Percentiles rank a stretch among this genome's conserved stretches.
These are phyloP conservation scores for Phymastichus coffea DNA, from an alignment of 1,140 invertebrate species.

Conservation along the genomic window DNA sequence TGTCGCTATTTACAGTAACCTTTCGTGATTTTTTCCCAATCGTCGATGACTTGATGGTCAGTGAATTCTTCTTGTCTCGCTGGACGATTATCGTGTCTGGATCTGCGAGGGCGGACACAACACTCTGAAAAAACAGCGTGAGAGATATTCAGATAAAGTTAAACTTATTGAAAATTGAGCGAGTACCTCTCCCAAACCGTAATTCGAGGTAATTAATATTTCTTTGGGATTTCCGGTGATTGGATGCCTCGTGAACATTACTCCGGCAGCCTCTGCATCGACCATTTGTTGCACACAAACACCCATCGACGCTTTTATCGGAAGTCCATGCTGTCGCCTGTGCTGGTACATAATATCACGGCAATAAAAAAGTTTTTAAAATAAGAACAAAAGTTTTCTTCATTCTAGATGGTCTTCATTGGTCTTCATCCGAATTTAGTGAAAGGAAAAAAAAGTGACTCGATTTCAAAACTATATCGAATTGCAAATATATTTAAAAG, in stretches of 20 bases:
- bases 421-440: too few relatives aligned
- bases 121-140: constrained; percentile 60
- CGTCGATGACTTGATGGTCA: constrained; percentile 54
- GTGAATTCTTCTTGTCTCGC: constrained; percentile 51
- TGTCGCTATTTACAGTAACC: constrained; percentile 48
- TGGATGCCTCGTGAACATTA: constrained; percentile 79
- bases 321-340: constrained; percentile 66
- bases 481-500: too few relatives aligned
- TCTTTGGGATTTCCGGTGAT: constrained; percentile 65
- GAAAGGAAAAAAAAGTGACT: too few relatives aligned
- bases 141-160: not conserved
- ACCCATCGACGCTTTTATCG: constrained; percentile 66
- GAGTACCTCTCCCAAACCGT: constrained; percentile 78
- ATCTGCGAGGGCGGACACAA: constrained; percentile 73
- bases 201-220: constrained; percentile 76
- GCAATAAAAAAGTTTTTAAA: constrained; percentile 1
- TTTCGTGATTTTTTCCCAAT: constrained; percentile 63
- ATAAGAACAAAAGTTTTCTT: too few relatives aligned
- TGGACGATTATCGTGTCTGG: constrained; percentile 70
- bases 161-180: not conserved
- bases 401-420: too few relatives aligned
- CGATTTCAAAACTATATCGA: too few relatives aligned
- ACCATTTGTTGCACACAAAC: constrained; percentile 84
- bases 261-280: constrained; percentile 69
- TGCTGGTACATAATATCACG: not conserved